A percentile compares a stretch with the other conserved stretches of the same genome.
Evolutionary conservation across 2,113 vertebrate genomes (phyloP).

Genomic region (Tautogolabrus adspersus): DNA sequence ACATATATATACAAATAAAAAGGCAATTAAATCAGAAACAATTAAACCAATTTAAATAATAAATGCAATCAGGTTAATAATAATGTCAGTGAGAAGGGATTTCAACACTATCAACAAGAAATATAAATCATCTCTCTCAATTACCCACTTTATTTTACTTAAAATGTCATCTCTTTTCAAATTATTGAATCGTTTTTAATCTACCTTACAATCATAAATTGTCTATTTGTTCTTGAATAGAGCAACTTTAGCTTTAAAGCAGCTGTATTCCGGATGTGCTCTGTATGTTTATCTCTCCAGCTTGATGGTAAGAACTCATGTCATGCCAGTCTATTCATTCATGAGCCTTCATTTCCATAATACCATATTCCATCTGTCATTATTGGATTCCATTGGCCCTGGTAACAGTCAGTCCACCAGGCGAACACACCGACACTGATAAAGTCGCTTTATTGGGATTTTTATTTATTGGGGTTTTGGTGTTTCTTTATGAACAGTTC

Average conservation of each 20-base stretch:
- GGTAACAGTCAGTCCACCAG: conserved; percentile 22
- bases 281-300: not conserved
- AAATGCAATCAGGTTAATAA: too few relatives aligned
- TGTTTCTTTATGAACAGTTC: too few relatives aligned
- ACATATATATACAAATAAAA: too few relatives aligned
- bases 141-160: too few relatives aligned
- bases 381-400: conserved; percentile 51
- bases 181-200: not conserved
- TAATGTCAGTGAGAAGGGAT: too few relatives aligned
- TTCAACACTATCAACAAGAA: too few relatives aligned
- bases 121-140: too few relatives aligned
- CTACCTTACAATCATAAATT: not conserved
- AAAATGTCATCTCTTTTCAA: not conserved
- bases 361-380: conserved; percentile 37
- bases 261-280: not conserved
- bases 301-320: not conserved
- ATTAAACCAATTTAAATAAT: too few relatives aligned
- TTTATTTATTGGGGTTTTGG: too few relatives aligned
- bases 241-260: conserved; percentile 38
- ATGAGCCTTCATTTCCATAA: conserved; percentile 57
- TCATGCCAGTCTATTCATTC: not conserved
- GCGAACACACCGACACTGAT: not conserved
- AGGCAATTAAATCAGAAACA: too few relatives aligned
- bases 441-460: too few relatives aligned
- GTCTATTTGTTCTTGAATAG: too few relatives aligned